Evolutionary conservation across 1,140 invertebrate genomes (phyloP).

Genomic region (Helicorthomorpha holstii): DNA sequence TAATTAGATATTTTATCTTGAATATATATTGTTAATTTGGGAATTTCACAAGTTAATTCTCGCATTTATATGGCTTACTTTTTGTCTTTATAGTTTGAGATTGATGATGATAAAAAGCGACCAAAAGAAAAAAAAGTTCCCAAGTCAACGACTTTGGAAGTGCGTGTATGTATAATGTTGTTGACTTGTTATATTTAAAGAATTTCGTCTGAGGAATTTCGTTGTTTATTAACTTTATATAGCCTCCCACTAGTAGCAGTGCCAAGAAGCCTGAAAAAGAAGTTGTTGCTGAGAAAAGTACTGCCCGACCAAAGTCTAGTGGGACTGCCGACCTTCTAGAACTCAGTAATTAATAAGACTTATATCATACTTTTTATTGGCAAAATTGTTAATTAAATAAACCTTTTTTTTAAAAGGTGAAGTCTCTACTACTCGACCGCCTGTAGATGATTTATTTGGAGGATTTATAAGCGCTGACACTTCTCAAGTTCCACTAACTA

Average conservation of each 20-base stretch:
- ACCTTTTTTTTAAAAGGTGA: not conserved
- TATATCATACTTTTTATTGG: not conserved
- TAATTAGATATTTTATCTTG: not conserved
- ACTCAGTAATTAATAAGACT: not conserved
- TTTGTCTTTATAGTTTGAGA: not conserved
- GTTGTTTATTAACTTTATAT: not conserved
- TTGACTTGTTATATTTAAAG: not conserved
- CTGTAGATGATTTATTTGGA: conserved; percentile 13
- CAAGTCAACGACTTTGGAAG: not conserved
- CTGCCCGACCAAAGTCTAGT: not conserved
- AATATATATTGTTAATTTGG: not conserved
- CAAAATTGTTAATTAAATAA: not conserved
- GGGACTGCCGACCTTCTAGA: not conserved
- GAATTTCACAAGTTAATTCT: not conserved
- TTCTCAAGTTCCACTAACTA: not conserved
- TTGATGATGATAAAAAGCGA: not conserved
- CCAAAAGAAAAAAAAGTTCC: not conserved
- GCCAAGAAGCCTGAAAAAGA: not conserved
- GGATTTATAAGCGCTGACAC: conserved; percentile 12
- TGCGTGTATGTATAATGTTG: not conserved
- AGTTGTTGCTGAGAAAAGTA: not conserved
- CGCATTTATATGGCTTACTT: too few relatives aligned
- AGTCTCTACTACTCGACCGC: not conserved
- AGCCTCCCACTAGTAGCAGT: not conserved
- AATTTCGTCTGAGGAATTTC: not conserved